Evolutionary conservation across 2,113 vertebrate species (phyloP).

Genomic region (Microtus pennsylvanicus): DNA sequence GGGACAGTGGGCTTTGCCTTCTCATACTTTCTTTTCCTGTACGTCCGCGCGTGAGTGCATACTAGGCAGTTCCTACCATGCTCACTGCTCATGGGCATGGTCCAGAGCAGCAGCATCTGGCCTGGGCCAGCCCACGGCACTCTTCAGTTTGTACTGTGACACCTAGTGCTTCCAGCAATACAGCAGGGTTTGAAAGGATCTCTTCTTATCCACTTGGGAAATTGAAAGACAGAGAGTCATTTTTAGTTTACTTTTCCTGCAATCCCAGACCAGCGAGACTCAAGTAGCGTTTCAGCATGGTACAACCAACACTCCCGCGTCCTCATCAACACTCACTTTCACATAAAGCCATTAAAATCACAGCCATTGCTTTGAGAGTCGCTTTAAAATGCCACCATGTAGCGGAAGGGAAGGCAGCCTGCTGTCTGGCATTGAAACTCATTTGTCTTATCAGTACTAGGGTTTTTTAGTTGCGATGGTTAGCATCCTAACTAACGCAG

Average conservation of each 20-base stretch:
- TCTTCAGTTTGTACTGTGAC: neutral
- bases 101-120: neutral
- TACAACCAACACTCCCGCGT: neutral
- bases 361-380: neutral
- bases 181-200: neutral
- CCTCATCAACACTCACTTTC: neutral
- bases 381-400: neutral
- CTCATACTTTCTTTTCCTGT: neutral
- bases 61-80: neutral
- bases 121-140: neutral
- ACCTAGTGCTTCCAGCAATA: neutral
- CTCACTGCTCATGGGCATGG: neutral
- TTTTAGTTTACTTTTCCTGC: neutral
- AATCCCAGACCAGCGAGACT: neutral
- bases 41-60: neutral
- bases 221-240: neutral
- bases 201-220: neutral
- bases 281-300: neutral
- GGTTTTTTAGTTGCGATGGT: neutral
- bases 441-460: neutral
- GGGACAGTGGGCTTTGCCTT: rapidly evolving
- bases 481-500: neutral
- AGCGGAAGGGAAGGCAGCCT: rapidly evolving
- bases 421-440: neutral
- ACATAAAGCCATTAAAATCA: neutral